phyloP scores from a whole-genome alignment of 2,113 vertebrate species.

The Chinchilla lanigera region DNA sequence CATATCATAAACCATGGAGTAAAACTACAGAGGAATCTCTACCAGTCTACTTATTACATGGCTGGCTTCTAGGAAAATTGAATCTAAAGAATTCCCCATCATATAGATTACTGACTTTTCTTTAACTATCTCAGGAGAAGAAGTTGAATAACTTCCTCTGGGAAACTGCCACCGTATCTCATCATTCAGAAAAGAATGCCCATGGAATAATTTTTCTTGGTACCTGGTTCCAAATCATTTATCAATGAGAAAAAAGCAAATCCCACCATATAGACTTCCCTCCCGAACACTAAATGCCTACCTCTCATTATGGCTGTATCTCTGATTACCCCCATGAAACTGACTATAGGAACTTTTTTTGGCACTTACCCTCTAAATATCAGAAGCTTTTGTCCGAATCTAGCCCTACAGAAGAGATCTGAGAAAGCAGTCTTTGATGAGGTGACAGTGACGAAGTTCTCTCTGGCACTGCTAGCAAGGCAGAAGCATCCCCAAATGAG shows the following conservation, averaged over 20 bases:
- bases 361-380: conserved; percentile 77
- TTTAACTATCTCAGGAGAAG: conserved; percentile 60
- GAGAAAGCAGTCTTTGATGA: conserved; percentile 65
- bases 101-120: conserved; percentile 57
- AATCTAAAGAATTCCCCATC: conserved; percentile 42
- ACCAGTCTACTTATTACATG: conserved; percentile 53
- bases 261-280: background rate
- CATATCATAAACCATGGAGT: conserved; percentile 49
- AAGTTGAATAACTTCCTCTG: conserved; percentile 34
- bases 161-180: background rate
- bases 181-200: background rate
- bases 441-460: conserved; percentile 67
- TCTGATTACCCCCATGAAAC: background rate
- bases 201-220: conserved; percentile 17
- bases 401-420: conserved; percentile 58
- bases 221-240: conserved; percentile 33
- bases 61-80: conserved; percentile 70
- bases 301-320: background rate
- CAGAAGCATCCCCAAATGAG: conserved; percentile 76
- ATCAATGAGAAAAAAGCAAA: conserved; percentile 19
- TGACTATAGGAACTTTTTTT: conserved; percentile 42
- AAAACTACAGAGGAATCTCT: conserved; percentile 61
- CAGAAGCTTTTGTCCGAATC: conserved; percentile 64
- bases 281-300: background rate
- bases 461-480: conserved; percentile 64